phyloP scores from a whole-genome alignment of 2,888 invertebrate genomes.

The Agonum fuliginosum region DNA sequence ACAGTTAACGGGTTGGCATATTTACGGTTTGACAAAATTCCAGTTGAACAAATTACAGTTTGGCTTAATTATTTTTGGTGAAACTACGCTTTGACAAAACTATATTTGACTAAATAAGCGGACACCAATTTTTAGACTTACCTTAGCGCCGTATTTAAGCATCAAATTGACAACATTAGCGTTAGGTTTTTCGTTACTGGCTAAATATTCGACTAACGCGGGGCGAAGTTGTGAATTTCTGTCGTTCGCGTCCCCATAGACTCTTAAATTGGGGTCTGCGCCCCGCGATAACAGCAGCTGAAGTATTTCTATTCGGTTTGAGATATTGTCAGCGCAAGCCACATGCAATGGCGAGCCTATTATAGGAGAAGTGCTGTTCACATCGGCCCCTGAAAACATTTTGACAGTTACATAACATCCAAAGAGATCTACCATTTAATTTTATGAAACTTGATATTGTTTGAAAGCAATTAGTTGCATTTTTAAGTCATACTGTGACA shows the following conservation, averaged over 20 bases:
- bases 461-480: no score
- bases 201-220: slow-evolving; percentile 88
- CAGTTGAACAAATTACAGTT: no score
- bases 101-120: no score
- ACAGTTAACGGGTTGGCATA: no score
- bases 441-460: no score
- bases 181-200: slow-evolving; percentile 82
- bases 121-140: slow-evolving; percentile 70
- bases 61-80: no score
- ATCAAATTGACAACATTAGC: slow-evolving; percentile 81
- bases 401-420: no score
- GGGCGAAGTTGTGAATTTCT: slow-evolving; percentile 81
- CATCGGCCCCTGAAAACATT: slow-evolving; percentile 83
- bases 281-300: slow-evolving; percentile 82
- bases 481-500: no score
- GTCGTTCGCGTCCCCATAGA: slow-evolving; percentile 84
- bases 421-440: no score
- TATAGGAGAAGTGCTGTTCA: slow-evolving; percentile 86
- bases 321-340: slow-evolving; percentile 86
- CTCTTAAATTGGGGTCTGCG: slow-evolving; percentile 85
- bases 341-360: slow-evolving; percentile 89
- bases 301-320: slow-evolving; percentile 76
- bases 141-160: slow-evolving; percentile 85
- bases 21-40: no score
- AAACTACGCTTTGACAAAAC: no score